These are phyloP conservation scores for Botia kubotai DNA, from an alignment of 2,797 vertebrate species.

Conservation along the genomic window DNA sequence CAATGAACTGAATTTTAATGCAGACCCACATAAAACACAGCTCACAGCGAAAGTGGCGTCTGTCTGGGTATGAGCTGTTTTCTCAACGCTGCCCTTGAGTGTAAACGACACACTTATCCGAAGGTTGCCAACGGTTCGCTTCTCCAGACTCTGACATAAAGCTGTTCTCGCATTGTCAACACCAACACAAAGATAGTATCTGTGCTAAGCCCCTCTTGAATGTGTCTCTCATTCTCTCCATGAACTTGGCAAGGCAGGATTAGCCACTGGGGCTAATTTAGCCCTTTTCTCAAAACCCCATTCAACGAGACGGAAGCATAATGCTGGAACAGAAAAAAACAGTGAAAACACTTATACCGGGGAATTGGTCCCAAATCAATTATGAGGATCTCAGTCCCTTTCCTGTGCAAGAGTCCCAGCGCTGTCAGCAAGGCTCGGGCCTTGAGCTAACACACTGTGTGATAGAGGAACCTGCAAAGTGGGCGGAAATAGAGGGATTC, in stretches of 20 bases:
- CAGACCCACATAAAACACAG: constrained; percentile 31
- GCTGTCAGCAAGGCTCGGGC: constrained; percentile 39
- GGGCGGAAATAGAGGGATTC: constrained; percentile 37
- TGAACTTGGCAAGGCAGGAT: constrained; percentile 58
- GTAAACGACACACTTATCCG: constrained; percentile 48
- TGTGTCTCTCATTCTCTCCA: constrained; percentile 52
- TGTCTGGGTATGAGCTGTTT: constrained; percentile 20
- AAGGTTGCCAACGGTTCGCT: constrained; percentile 49
- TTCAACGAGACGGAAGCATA: constrained; percentile 43
- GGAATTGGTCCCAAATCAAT: constrained; percentile 69
- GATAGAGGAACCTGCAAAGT: constrained; percentile 41
- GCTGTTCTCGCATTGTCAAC: constrained; percentile 38
- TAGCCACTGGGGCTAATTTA: constrained; percentile 58
- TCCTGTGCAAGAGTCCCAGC: constrained; percentile 33
- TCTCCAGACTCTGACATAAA: constrained; percentile 45
- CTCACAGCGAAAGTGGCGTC: constrained; percentile 30
- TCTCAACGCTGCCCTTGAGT: constrained; percentile 31
- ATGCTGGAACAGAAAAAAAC: constrained; percentile 37
- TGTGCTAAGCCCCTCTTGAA: constrained; percentile 28
- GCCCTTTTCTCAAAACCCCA: constrained; percentile 43
- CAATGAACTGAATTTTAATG: constrained; percentile 46
- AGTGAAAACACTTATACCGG: constrained; percentile 54
- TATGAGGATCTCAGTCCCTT: constrained; percentile 52
- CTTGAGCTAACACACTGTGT: constrained; percentile 40
- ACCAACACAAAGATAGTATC: constrained; percentile 70